Base-by-base conservation (phyloP, 2,888 invertebrate species). In the Pterobdella sp. region DNA sequence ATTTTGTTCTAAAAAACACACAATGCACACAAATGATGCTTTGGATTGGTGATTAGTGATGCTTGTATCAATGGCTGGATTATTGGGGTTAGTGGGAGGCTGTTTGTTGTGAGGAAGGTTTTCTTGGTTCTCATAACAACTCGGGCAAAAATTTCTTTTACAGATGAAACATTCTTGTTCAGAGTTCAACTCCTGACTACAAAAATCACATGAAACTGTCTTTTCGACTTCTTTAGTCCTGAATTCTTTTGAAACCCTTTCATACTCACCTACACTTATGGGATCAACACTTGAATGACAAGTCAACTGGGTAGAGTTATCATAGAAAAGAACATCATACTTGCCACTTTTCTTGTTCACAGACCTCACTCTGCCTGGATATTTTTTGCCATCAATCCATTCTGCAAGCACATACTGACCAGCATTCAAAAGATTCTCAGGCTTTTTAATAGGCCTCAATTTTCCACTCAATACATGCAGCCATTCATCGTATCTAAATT, bases 401-500 rank as follows among this genome's bases (percentile, higher is more conserved):
- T 14, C 34, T 2, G 65, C 65, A 29, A 65, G 3, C 34, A 65
- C 65, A n/a, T 35, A 29, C 14, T 65, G 31, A n/a, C 65, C 65
- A 3, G 34, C 35, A 3, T 35, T 14, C 34, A 34, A 31, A 10
- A 31, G 2, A 29, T 31, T 32, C 34, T 32, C 35, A 3, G 32
- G 22, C 31, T 18, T 65, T 4, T n/a, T 7, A 14, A 65, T 22
- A 3, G 3, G 65, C 4, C 65, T 14, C 65, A 65, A n/a, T 29
- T 35, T 65, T 32, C 35, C 35, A 65, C 65, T 65, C 65, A 32
- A 31, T 34, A 65, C 65, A 35, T 65, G 65, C 65, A 65, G 34
- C 65, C 65, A 65, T n/a, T 65, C 65, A 65, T 65, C 65, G 65
- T 65, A 65, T 10, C 65, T 32, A 29, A 26, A 42, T 42, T 42